Conservation (phyloP, 2,113 vertebrate genomes). For the Martes martes region DNA sequence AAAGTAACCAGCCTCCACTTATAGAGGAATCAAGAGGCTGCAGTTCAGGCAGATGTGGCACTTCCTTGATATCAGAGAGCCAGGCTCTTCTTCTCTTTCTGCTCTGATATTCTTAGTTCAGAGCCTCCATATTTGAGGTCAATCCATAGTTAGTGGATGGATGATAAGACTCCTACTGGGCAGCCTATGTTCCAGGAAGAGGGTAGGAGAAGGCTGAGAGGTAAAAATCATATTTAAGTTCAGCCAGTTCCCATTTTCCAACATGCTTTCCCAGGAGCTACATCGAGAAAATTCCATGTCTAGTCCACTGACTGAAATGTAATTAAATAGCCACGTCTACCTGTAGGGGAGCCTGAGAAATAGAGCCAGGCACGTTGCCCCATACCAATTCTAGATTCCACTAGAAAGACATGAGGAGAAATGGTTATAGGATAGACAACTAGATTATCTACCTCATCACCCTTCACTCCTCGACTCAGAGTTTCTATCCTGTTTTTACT, state of each 20-base stretch:
- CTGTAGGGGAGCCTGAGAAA: no score
- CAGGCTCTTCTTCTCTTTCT: not conserved
- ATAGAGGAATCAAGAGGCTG: not conserved
- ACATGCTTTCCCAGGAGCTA: not conserved
- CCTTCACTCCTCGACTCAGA: not conserved
- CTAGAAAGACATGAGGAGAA: not conserved
- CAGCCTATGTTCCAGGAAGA: not conserved
- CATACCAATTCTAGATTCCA: not conserved
- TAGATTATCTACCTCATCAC: not conserved
- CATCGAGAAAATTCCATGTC: not conserved
- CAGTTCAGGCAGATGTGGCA: not conserved
- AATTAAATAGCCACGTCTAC: not conserved
- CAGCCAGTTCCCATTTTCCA: not conserved
- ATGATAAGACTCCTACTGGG: fast-evolving
- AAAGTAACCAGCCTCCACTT: not conserved
- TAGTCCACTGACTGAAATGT: not conserved
- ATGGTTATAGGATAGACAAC: not conserved
- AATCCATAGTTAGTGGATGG: not conserved
- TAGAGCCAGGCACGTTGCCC: not conserved
- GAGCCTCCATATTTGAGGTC: not conserved
- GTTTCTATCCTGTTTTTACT: not conserved
- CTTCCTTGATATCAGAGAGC: not conserved
- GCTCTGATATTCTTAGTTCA: not conserved
- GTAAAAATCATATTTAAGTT: not conserved
- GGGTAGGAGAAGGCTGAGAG: not conserved